A percentile compares a stretch with the other conserved stretches of the same genome.
Conservation (phyloP, 2,797 vertebrate species). For the Pangasius djambal region DNA sequence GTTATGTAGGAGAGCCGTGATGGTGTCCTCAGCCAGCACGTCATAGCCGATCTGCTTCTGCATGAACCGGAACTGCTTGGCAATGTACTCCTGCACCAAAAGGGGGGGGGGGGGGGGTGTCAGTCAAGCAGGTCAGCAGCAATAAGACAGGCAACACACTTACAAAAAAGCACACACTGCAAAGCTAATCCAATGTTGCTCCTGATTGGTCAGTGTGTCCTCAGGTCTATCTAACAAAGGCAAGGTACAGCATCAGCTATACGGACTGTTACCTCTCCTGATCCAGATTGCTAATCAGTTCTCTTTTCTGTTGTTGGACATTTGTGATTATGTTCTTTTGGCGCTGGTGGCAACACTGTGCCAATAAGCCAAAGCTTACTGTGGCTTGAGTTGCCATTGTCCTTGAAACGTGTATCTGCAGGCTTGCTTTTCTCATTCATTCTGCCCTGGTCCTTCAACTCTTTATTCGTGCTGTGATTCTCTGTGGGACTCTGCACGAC, state of each 20-base stretch:
- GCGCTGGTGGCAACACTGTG: not conserved
- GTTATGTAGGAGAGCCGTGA: slow-evolving; percentile 85
- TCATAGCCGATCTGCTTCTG: slow-evolving; percentile 90
- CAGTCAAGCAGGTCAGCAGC: not conserved
- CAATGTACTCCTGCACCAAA: slow-evolving; percentile 81
- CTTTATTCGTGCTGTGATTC: not conserved
- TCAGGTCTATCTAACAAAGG: not conserved
- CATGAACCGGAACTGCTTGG: slow-evolving; percentile 90
- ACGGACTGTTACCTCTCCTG: not conserved
- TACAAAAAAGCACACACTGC: not conserved
- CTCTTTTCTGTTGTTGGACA: not conserved
- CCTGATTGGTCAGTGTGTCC: not conserved
- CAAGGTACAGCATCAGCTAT: not conserved
- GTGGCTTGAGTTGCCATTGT: not conserved
- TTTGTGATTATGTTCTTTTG: not conserved
- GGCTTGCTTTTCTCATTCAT: not conserved
- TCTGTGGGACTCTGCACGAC: not conserved
- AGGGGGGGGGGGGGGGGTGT: not conserved
- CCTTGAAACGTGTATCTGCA: not conserved
- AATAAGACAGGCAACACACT: not conserved
- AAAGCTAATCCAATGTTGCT: not conserved
- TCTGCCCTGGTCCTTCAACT: not conserved
- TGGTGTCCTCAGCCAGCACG: slow-evolving; percentile 86
- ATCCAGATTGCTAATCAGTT: not conserved
- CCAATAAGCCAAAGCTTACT: not conserved